Evolutionary conservation across 1,140 invertebrate species (phyloP).

Genomic region (Lucilia cuprina): DNA sequence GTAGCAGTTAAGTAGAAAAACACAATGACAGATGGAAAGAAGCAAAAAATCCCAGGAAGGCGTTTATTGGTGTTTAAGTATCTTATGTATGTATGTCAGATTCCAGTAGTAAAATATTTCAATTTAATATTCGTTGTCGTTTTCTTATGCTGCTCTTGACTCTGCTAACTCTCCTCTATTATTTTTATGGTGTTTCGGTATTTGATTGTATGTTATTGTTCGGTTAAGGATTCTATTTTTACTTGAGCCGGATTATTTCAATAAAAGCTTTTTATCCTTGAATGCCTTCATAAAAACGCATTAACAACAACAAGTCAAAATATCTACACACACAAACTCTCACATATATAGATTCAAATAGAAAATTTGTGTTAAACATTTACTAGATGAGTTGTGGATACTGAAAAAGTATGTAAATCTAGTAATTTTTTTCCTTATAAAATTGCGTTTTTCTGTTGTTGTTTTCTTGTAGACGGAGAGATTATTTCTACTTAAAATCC

Average conservation of each 20-base stretch:
- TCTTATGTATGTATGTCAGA: not conserved
- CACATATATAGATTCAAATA: no score
- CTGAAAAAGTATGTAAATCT: not conserved
- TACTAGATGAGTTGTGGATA: not conserved
- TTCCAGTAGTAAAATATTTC: not conserved
- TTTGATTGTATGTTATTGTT: conserved; percentile 12
- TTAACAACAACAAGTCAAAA: not conserved
- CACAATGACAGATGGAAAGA: conserved; percentile 50
- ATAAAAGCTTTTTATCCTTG: conserved; percentile 29
- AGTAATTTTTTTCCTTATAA: not conserved
- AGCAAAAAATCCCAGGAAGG: not conserved
- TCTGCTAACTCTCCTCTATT: not conserved
- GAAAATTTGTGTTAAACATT: no score
- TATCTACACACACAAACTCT: not conserved
- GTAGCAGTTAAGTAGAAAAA: conserved; percentile 55
- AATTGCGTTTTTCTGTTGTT: not conserved
- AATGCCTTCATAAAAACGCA: conserved; percentile 14
- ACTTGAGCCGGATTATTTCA: conserved; percentile 26
- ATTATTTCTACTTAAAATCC: conserved; percentile 12
- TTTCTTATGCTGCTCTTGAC: not conserved
- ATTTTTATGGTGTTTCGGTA: not conserved
- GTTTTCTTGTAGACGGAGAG: not conserved
- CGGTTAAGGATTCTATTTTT: not conserved
- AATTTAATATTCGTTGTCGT: not conserved
- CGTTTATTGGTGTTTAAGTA: not conserved